Evolutionary conservation across 1,140 invertebrate genomes (phyloP).

Genomic region (Drosophila sucinea): DNA sequence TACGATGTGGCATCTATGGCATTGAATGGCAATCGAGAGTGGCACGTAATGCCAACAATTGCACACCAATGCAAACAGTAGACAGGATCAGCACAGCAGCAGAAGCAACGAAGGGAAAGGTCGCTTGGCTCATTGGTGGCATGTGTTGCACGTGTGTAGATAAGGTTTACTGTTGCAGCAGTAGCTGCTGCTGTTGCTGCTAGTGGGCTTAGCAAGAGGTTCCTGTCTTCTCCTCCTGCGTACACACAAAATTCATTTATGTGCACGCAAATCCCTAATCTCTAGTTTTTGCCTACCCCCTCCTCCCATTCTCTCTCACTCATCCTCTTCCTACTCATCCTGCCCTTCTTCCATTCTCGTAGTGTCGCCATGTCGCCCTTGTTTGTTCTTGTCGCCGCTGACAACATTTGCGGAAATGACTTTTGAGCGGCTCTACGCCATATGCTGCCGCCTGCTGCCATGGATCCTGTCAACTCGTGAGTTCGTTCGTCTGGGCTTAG

Average conservation of each 20-base stretch:
- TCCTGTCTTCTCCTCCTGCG: constrained; percentile 33
- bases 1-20: constrained; percentile 32
- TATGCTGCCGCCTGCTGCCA: constrained; percentile 39
- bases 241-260: constrained; percentile 80
- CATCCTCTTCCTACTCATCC: not conserved
- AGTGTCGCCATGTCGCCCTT: constrained; percentile 6
- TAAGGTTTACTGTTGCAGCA: constrained; percentile 65
- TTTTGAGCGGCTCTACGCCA: constrained; percentile 75
- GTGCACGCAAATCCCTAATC: constrained; percentile 81
- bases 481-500: constrained; percentile 59
- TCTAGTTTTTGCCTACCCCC: constrained; percentile 72
- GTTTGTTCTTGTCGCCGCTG: constrained; percentile 44
- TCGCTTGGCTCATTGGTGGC: constrained; percentile 62
- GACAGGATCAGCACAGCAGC: constrained; percentile 15
- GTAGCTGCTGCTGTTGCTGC: constrained; percentile 29
- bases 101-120: not conserved
- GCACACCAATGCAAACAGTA: constrained; percentile 72
- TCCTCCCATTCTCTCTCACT: constrained; percentile 10
- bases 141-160: constrained; percentile 76
- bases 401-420: constrained; percentile 78
- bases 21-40: constrained; percentile 81
- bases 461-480: constrained; percentile 26
- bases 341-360: not conserved
- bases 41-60: constrained; percentile 81
- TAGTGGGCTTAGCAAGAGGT: constrained; percentile 35